Base-by-base conservation (phyloP, 2,113 vertebrate genomes). In the Rhinolophus sinicus region DNA sequence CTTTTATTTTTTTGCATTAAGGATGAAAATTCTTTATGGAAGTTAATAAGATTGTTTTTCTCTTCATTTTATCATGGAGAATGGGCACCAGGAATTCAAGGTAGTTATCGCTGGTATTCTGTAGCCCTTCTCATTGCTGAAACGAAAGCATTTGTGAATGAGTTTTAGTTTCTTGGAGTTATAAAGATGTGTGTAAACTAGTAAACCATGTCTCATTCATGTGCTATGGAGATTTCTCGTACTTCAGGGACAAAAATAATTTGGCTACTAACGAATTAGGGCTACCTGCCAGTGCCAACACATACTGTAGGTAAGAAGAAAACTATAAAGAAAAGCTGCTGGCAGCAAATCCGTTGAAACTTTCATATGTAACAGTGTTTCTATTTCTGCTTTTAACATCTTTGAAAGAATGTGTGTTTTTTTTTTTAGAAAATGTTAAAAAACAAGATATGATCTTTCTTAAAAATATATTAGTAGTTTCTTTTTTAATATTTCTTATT, bases 371-470 rank as follows among this genome's bases (percentile, higher is more conserved):
- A 90, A 75, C 92, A 95, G 88, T n/a, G 28, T 97, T 97, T 97
- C 96, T 97, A 97, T 97, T 98, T 97, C 95, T 96, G 94, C 73
- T 96, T 73, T 88, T 96, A 90, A 97, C 89, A 90, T 97, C 92
- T 97, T 94, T 96, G 93, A 93, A 90, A 95, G 96, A 85, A 96
- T 72, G 76, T 96, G 13, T 77, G 95, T 81, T 94, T 96, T 96
- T 94, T 96, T 90, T 95, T 97, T 96, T 92, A 96, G 90, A 90
- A 92, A 96, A 97, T 92, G 93, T 88, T 96, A 90, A 98, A 95
- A 88, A 96, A 89, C 40, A 91, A 96, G 85, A 88, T 84, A 81
- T 18, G 60, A 65, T 97, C 33, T 95, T 77, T 91, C 88, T 94
- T 92, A 12, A 56, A 73, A 83, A 47, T 21, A 0, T 6, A 24